A percentile compares a stretch with the other conserved stretches of the same genome.
These are phyloP conservation scores for Microplitis deprimator DNA, from an alignment of 2,888 invertebrate species.

Conservation along the genomic window DNA sequence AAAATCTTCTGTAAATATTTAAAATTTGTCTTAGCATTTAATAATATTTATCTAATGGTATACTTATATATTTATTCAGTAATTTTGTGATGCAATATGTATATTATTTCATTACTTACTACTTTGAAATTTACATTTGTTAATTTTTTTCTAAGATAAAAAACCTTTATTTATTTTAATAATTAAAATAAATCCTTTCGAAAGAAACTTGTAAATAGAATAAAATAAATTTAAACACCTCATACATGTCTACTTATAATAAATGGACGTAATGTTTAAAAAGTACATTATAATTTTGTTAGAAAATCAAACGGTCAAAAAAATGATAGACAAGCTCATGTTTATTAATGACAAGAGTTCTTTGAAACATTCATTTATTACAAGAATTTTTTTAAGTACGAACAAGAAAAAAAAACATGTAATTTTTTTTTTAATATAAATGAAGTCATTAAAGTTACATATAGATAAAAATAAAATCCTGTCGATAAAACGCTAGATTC, in stretches of 20 bases:
- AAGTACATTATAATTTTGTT: too few relatives aligned
- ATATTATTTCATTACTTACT: neutral
- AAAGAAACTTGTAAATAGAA: too few relatives aligned
- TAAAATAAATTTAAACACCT: too few relatives aligned
- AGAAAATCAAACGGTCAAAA: neutral
- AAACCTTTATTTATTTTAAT: too few relatives aligned
- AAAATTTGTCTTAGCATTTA: conserved; percentile 8
- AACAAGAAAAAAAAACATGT: neutral
- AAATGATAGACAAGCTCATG: neutral
- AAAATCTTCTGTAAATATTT: conserved; percentile 21
- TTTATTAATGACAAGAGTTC: neutral
- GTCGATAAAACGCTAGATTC: neutral
- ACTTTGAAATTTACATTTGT: neutral
- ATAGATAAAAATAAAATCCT: neutral
- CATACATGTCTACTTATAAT: too few relatives aligned
- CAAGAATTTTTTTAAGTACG: neutral
- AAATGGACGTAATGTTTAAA: too few relatives aligned
- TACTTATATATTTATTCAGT: neutral
- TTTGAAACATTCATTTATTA: neutral
- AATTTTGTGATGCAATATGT: neutral
- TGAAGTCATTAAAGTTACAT: neutral
- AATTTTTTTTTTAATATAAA: neutral
- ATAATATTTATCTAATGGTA: conserved; percentile 4
- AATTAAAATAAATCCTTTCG: too few relatives aligned
- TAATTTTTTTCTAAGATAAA: too few relatives aligned